Evolutionary conservation across 2,888 invertebrate species (phyloP), one percentile per base, ranked within the genome.

Genomic region (Pyrrhosoma nymphula): DNA sequence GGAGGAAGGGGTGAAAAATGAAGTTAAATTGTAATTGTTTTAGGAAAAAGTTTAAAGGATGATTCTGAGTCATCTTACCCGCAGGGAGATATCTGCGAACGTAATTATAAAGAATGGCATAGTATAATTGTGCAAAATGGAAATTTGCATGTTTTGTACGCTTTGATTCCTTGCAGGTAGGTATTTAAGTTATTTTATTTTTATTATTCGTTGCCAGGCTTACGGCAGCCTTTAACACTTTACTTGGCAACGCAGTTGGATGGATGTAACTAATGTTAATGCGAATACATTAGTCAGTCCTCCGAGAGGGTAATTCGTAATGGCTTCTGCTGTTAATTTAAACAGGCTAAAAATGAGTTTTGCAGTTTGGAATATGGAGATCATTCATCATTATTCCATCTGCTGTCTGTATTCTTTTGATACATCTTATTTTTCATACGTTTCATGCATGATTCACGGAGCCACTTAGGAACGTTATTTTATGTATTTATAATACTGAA

Each of bases 61-160:
- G 39, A 63, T 18, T 30, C 39, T 60, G 60, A 56, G 10, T 91
- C 39, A 26, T 63, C 35, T 63, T 20, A 23, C 8, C 63, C 60
- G 8, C 35, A 23, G 60, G 23, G 91, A 91, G 35, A 91, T 63
- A 39, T 90, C 56, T 60, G 60, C 39, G 26, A 30, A 39, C 60
- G 10, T 88, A 88, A 88, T 47, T 88, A 39, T 60, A 35, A 91
- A 63, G 60, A 35, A 91, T 63, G 91, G 26, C 14, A 39, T 20
- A 35, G 35, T 63, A 91, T 60, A 39, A 39, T 91, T 91, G 30
- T 35, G 35, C 39, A 60, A 91, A 91, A 39, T 23, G 91, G 39
- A 35, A 60, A 26, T 56, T 91, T 91, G 26, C 20, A 69, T 69
- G 26, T 26, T 26, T 26, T n/a, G 26, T 26, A 26, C 26, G n/a